Evolutionary conservation across 2,888 invertebrate species (phyloP).

Genomic region (Quadriops clusia): DNA sequence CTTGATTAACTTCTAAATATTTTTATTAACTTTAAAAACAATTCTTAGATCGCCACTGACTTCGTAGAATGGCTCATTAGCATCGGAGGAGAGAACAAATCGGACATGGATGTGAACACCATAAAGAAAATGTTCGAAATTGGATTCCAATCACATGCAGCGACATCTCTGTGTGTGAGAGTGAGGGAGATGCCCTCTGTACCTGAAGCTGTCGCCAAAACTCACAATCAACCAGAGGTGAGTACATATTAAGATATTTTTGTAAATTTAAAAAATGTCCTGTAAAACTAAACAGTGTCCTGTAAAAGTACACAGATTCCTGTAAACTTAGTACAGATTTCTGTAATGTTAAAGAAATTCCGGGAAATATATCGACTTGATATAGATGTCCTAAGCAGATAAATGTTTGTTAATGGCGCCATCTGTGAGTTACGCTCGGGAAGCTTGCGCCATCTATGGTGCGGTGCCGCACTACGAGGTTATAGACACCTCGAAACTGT

Average conservation of each 20-base stretch:
- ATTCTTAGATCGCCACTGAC: slow-evolving; percentile 28
- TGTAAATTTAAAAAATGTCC: background rate
- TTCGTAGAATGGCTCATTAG: slow-evolving; percentile 32
- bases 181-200: slow-evolving; percentile 48
- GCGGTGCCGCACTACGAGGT: too few relatives aligned
- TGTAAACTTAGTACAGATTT: too few relatives aligned
- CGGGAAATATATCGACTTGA: too few relatives aligned
- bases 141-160: slow-evolving; percentile 45
- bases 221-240: slow-evolving; percentile 40
- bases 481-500: too few relatives aligned
- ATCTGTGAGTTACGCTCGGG: too few relatives aligned
- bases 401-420: too few relatives aligned
- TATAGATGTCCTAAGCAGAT: too few relatives aligned
- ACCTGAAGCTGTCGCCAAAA: slow-evolving; percentile 42
- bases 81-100: slow-evolving; percentile 24
- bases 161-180: slow-evolving; percentile 42
- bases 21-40: slow-evolving; percentile 1
- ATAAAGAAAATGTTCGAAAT: slow-evolving; percentile 39
- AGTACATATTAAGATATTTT: slow-evolving; percentile 28
- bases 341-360: too few relatives aligned
- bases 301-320: too few relatives aligned
- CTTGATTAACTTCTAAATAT: background rate
- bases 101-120: slow-evolving; percentile 26
- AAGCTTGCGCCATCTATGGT: too few relatives aligned
- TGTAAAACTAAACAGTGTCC: too few relatives aligned